Evolutionary conservation across 23 tunicate species (phyloP).

Genomic region (Trididemnum miniatum): DNA sequence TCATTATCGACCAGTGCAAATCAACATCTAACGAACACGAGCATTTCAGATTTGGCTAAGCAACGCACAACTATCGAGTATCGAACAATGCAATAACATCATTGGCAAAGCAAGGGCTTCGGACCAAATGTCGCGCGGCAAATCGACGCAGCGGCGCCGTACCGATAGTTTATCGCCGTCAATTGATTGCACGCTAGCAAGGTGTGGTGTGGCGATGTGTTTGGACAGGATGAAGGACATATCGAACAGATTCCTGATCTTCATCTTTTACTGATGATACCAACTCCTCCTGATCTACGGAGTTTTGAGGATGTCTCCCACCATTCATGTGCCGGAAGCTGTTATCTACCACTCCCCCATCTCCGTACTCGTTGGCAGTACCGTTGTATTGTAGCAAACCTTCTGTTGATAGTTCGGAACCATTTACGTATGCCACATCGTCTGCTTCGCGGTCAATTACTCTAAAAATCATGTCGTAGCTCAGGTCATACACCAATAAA

Average conservation of each 20-base stretch:
- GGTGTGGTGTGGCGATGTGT: not conserved
- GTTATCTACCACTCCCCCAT: not conserved
- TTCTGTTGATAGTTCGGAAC: not conserved
- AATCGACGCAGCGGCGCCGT: not conserved
- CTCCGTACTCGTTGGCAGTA: not conserved
- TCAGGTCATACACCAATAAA: too few species aligned
- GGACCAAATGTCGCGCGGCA: not conserved
- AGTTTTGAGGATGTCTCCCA: not conserved
- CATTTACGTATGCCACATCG: not conserved
- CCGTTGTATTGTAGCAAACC: not conserved
- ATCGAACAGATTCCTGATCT: constrained; percentile 10
- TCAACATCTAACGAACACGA: too few species aligned
- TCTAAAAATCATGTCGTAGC: too few species aligned
- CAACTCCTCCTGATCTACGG: not conserved
- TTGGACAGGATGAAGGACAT: not conserved
- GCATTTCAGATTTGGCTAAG: too few species aligned
- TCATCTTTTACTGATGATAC: not conserved
- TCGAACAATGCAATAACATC: not conserved
- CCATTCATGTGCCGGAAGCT: constrained; percentile 18
- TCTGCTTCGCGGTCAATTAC: not conserved
- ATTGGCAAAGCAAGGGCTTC: not conserved
- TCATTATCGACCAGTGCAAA: too few species aligned
- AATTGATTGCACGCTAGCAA: not conserved
- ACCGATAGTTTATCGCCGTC: too few species aligned
- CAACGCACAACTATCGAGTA: too few species aligned